Conservation (phyloP, 2,797 vertebrate genomes). For the Micrastur ruficollis region DNA sequence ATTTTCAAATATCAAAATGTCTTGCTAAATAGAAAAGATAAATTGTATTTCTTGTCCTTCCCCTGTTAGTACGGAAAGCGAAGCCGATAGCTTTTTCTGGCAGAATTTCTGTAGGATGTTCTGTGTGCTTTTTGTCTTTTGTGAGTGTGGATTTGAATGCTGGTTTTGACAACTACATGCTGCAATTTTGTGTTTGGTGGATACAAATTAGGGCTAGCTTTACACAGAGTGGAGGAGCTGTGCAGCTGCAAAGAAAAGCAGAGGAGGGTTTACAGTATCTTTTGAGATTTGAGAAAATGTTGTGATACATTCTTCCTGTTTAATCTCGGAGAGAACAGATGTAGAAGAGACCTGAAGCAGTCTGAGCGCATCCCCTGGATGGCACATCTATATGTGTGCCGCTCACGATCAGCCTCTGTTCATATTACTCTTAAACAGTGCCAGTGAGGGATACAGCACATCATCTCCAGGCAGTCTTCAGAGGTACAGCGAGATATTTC, state of each 20-base stretch:
- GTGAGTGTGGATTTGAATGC: neutral
- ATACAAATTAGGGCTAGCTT: neutral
- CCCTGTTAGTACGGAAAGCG: neutral
- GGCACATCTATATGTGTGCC: neutral
- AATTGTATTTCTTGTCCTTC: neutral
- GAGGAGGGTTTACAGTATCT: neutral
- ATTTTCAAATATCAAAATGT: neutral
- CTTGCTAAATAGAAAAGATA: neutral
- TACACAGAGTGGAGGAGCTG: neutral
- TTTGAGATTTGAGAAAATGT: neutral
- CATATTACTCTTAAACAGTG: neutral
- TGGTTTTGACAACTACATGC: neutral
- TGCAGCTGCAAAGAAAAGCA: slow-evolving; percentile 33
- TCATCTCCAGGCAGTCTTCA: neutral
- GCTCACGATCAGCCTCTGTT: neutral
- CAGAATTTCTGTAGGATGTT: neutral
- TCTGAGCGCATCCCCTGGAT: neutral
- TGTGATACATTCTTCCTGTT: neutral
- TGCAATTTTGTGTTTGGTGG: slow-evolving; percentile 40
- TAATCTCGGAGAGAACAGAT: neutral
- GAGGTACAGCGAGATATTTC: neutral
- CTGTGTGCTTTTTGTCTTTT: neutral
- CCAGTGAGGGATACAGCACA: neutral
- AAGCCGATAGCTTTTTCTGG: neutral
- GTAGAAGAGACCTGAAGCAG: slow-evolving; percentile 18